A percentile compares a stretch with the other conserved stretches of the same genome.
Evolutionary conservation across 2,113 vertebrate genomes (phyloP).

Genomic region (Aspidoscelis tigris): DNA sequence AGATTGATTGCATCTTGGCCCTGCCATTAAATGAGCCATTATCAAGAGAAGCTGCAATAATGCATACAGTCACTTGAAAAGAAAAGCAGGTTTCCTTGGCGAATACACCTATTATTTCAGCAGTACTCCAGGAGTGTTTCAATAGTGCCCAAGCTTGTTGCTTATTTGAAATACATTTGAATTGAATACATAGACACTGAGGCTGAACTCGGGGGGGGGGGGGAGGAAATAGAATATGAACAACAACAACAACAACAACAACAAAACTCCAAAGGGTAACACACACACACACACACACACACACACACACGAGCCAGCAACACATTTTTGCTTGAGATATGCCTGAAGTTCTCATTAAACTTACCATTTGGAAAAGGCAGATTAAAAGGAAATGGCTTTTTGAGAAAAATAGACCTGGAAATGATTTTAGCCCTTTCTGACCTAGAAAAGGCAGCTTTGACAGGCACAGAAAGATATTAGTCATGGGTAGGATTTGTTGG

Average conservation of each 20-base stretch:
- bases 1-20: conserved; percentile 68
- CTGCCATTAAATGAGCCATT: conserved; percentile 64
- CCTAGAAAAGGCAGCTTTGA: conserved; percentile 64
- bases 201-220: background rate
- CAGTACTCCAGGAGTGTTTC: conserved; percentile 68
- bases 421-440: conserved; percentile 72
- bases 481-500: conserved; percentile 54
- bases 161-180: conserved; percentile 69
- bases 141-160: conserved; percentile 63
- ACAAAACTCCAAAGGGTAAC: too few relatives aligned
- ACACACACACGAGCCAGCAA: background rate
- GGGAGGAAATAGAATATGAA: conserved; percentile 19
- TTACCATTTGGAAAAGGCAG: conserved; percentile 73
- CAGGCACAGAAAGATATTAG: conserved; percentile 50
- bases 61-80: conserved; percentile 67
- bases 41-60: conserved; percentile 70
- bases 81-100: conserved; percentile 64
- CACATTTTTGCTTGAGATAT: conserved; percentile 66
- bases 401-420: conserved; percentile 71
- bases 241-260: too few relatives aligned
- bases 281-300: too few relatives aligned
- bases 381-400: conserved; percentile 72
- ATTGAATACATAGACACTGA: conserved; percentile 62
- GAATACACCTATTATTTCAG: conserved; percentile 69
- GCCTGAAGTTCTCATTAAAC: conserved; percentile 72